Evolutionary conservation across 2,888 invertebrate genomes (phyloP).

Genomic region (Brachypterus glaber): DNA sequence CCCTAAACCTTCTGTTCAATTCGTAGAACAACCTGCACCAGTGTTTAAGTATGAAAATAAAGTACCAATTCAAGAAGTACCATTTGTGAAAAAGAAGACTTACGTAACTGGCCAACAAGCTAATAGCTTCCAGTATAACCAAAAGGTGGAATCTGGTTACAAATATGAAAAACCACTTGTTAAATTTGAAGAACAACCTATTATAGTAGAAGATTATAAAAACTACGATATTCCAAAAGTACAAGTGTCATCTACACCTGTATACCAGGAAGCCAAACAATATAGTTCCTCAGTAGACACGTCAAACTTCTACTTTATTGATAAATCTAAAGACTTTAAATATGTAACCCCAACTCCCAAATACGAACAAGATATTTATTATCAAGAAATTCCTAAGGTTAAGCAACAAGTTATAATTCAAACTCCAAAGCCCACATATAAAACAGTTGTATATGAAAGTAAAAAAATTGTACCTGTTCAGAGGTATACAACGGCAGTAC

Average conservation of each 20-base stretch:
- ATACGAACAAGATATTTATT: constrained; percentile 9
- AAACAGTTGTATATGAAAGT: background rate
- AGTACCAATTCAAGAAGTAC: constrained; percentile 30
- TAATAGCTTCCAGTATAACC: no score
- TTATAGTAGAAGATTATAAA: constrained; percentile 11
- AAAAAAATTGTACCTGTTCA: background rate
- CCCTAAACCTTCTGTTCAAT: background rate
- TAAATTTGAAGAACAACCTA: constrained; percentile 23
- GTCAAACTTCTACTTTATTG: constrained; percentile 5
- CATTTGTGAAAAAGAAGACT: constrained; percentile 33
- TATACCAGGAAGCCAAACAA: constrained; percentile 6
- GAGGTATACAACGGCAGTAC: constrained; percentile 5
- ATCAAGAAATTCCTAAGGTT: constrained; percentile 11
- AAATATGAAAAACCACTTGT: constrained; percentile 19
- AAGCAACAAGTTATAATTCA: constrained; percentile 8
- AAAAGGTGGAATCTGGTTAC: no score
- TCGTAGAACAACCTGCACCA: constrained; percentile 2
- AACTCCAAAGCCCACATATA: no score
- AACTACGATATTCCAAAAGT: constrained; percentile 3
- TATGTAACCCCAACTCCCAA: constrained; percentile 8
- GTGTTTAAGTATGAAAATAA: constrained; percentile 20
- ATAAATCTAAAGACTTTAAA: constrained; percentile 9
- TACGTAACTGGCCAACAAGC: constrained; percentile 32
- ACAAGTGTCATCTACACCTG: constrained; percentile 6
- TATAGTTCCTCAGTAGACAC: constrained; percentile 11